Percentiles rank a stretch among this genome's conserved stretches.
These are phyloP conservation scores for Aleiodes alternator DNA, from an alignment of 2,888 invertebrate genomes.

Conservation along the genomic window DNA sequence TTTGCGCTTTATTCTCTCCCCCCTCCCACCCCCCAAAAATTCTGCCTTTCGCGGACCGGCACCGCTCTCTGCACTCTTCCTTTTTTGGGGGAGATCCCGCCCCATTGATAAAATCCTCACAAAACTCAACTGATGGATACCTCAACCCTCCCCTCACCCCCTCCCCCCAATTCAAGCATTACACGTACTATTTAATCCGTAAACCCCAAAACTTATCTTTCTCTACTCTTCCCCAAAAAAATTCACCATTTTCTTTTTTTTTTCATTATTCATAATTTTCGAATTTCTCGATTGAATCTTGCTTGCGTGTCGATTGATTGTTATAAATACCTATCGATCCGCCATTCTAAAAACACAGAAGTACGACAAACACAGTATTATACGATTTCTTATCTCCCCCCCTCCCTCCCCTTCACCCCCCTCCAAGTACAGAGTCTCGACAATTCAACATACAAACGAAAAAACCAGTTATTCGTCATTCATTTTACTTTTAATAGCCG, in stretches of 20 bases:
- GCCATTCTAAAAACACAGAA: not conserved
- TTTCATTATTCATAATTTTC: not conserved
- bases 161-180: slow-evolving; percentile 18
- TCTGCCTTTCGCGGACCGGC: slow-evolving; percentile 42
- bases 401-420: not conserved
- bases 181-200: slow-evolving; percentile 8
- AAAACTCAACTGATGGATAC: slow-evolving; percentile 50
- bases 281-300: slow-evolving; percentile 20
- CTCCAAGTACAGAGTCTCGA: not conserved
- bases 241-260: not conserved
- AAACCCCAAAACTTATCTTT: not conserved
- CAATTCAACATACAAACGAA: too few relatives aligned
- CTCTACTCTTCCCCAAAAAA: not conserved
- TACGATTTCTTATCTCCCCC: slow-evolving; percentile 27
- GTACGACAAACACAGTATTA: slow-evolving; percentile 7
- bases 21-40: slow-evolving; percentile 2
- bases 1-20: slow-evolving; percentile 40
- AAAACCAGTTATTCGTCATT: slow-evolving; percentile 26
- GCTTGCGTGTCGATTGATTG: slow-evolving; percentile 46
- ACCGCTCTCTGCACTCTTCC: slow-evolving; percentile 44
- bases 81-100: slow-evolving; percentile 66
- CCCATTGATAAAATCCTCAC: slow-evolving; percentile 65
- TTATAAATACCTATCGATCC: slow-evolving; percentile 36
- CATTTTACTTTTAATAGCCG: slow-evolving; percentile 43
- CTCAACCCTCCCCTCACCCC: slow-evolving; percentile 45